These are phyloP conservation scores for Brachyistius frenatus DNA, from an alignment of 2,113 vertebrate species.

Conservation along the genomic window DNA sequence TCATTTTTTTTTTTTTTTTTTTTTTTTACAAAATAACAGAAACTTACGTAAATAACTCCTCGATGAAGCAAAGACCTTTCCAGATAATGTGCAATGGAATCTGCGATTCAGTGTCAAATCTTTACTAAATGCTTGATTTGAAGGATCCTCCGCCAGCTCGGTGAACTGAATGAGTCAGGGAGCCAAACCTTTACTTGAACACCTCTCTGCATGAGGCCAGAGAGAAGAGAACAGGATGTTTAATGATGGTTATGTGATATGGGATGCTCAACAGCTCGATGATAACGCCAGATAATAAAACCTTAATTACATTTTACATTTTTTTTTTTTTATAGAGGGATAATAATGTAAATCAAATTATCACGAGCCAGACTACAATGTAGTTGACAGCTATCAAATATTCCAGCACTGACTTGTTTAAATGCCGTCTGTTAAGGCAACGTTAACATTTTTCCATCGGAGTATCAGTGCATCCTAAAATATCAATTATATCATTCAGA, in stretches of 20 bases:
- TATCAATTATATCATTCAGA: too few species aligned
- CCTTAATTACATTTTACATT: background rate
- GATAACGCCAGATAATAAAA: conserved; percentile 2
- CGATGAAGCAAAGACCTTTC: conserved; percentile 61
- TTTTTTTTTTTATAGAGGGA: background rate
- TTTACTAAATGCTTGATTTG: conserved; percentile 27
- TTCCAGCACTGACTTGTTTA: background rate
- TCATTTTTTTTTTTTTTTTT: conserved; percentile 44
- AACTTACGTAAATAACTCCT: conserved; percentile 65
- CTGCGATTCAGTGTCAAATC: conserved; percentile 44
- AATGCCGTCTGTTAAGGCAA: background rate
- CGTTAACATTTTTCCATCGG: background rate
- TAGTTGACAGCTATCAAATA: background rate
- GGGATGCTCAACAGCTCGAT: background rate
- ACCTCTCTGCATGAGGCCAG: conserved; percentile 43
- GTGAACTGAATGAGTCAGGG: conserved; percentile 13
- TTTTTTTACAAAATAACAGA: conserved; percentile 60
- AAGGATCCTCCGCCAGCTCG: conserved; percentile 31
- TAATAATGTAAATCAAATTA: background rate
- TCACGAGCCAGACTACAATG: background rate
- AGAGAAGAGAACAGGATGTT: conserved; percentile 28
- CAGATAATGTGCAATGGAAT: conserved; percentile 52
- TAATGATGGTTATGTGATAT: conserved; percentile 24
- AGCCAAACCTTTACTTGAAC: conserved; percentile 37
- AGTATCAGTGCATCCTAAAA: too few species aligned